Evolutionary conservation across 2,888 invertebrate genomes (phyloP).

Genomic region (Caenorhabditis doughertyi): DNA sequence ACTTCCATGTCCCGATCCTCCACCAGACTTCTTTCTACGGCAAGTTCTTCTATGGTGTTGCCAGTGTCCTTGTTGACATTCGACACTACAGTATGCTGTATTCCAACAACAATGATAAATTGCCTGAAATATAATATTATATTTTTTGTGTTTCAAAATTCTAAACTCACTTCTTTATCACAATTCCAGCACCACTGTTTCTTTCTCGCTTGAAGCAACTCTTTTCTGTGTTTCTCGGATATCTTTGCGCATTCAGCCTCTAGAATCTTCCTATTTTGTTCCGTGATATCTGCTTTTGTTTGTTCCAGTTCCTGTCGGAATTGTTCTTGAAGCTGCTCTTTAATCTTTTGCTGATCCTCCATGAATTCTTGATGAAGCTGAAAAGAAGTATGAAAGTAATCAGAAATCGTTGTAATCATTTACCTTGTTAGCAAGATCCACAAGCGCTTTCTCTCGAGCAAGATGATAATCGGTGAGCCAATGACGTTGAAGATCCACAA

Average conservation of each 20-base stretch:
- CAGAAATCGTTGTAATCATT: background rate
- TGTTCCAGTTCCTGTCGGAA: conserved; percentile 83
- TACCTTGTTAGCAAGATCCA: conserved; percentile 84
- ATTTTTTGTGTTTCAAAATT: background rate
- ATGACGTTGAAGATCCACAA: conserved; percentile 83
- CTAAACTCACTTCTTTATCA: conserved; percentile 68
- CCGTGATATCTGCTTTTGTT: conserved; percentile 79
- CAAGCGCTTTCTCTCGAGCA: conserved; percentile 83
- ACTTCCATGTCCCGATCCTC: background rate
- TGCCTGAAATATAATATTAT: conserved; percentile 85
- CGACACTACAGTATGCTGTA: conserved; percentile 91
- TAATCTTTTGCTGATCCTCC: conserved; percentile 83
- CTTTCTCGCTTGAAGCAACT: conserved; percentile 88
- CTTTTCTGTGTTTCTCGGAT: conserved; percentile 87
- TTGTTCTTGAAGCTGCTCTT: conserved; percentile 83
- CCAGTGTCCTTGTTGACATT: conserved; percentile 87
- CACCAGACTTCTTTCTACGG: conserved; percentile 76
- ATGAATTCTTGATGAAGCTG: conserved; percentile 84
- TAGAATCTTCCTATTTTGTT: conserved; percentile 83
- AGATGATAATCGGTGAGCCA: conserved; percentile 83
- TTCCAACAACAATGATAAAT: conserved; percentile 94
- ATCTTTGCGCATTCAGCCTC: conserved; percentile 85
- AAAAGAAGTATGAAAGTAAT: conserved; percentile 27
- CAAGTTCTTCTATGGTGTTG: conserved; percentile 81
- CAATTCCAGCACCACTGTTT: conserved; percentile 87